phyloP scores from a whole-genome alignment of 2,797 vertebrate species.

The Mus spretus region DNA sequence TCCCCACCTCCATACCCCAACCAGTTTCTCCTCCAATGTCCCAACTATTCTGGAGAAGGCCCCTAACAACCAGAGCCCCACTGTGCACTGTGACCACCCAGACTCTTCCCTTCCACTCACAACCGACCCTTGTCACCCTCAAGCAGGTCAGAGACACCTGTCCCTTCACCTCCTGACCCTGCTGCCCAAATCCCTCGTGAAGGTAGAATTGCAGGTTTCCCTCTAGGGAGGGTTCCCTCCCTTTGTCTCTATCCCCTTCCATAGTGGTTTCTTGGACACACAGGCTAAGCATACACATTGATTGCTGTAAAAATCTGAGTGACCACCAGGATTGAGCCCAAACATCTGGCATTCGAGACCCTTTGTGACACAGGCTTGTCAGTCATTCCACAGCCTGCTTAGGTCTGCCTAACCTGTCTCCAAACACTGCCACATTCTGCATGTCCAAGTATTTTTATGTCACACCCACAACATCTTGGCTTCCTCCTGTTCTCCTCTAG shows the following conservation, averaged over 20 bases:
- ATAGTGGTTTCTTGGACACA: not conserved
- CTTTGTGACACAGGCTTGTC: not conserved
- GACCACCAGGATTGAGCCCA: not conserved
- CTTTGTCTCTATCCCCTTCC: not conserved
- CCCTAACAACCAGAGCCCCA: too few relatives aligned
- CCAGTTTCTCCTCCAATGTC: not conserved
- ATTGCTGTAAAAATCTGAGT: not conserved
- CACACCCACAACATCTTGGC: not conserved
- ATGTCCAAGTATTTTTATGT: not conserved
- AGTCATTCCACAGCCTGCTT: not conserved
- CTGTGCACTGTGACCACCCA: not conserved
- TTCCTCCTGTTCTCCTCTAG: not conserved
- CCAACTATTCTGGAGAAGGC: not conserved
- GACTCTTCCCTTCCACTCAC: not conserved
- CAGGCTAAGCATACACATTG: not conserved
- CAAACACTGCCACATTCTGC: not conserved
- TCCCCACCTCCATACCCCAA: accelerated
- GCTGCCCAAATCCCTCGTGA: not conserved
- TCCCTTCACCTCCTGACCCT: not conserved
- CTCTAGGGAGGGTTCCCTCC: not conserved
- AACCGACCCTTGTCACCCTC: not conserved
- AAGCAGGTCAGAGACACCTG: not conserved
- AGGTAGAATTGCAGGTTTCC: not conserved
- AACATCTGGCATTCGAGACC: not conserved
- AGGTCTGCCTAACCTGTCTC: not conserved